phyloP scores from a whole-genome alignment of 2,888 invertebrate species.

The Mechanitis mazaeus region DNA sequence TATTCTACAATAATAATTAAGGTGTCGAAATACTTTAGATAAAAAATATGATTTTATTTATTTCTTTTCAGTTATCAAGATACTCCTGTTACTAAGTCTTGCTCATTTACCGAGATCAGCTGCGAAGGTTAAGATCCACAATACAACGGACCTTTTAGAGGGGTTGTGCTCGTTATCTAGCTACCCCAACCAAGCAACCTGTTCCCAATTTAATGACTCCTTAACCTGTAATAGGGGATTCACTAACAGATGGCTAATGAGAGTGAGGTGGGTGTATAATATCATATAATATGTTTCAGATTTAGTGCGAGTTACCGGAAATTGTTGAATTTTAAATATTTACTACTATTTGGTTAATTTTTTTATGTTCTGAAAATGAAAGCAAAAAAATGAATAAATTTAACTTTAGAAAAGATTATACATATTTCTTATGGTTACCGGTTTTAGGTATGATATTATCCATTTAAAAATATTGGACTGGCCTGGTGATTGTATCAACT shows the following conservation, averaged over 20 bases:
- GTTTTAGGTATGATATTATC: conserved; percentile 47
- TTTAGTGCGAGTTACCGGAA: no score
- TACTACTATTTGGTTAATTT: no score
- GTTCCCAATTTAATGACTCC: conserved; percentile 36
- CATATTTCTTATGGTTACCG: conserved; percentile 3
- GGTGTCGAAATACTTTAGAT: no score
- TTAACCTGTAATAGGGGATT: conserved; percentile 52
- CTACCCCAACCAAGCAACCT: conserved; percentile 40
- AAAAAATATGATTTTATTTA: not conserved
- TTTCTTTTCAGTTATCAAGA: conserved; percentile 30
- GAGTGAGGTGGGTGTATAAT: conserved; percentile 43
- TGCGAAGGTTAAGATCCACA: conserved; percentile 37
- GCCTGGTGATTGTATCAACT: conserved; percentile 59
- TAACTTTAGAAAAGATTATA: not conserved
- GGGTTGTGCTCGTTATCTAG: conserved; percentile 48
- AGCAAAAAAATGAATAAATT: no score
- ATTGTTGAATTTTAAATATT: no score
- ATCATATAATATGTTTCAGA: not conserved
- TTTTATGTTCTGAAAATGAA: no score
- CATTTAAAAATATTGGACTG: conserved; percentile 51
- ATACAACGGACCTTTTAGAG: conserved; percentile 34
- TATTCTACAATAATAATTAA: no score
- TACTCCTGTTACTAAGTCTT: conserved; percentile 39
- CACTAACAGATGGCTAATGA: conserved; percentile 45
- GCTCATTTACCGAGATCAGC: conserved; percentile 44